Conservation (phyloP, 2,113 vertebrate genomes). For the Condylura cristata region DNA sequence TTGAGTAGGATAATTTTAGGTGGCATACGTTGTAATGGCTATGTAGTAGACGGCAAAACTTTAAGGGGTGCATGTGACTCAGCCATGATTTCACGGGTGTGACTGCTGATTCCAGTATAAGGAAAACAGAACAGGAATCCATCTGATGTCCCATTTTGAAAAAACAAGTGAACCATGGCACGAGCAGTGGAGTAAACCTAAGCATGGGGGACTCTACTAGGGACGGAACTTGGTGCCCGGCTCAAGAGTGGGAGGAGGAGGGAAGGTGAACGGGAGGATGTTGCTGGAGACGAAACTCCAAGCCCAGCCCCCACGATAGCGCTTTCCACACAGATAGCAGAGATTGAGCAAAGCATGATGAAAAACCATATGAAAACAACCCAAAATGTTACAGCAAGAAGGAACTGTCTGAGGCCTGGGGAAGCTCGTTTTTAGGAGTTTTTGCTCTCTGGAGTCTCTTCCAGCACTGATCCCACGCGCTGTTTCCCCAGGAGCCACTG, state of each 20-base stretch:
- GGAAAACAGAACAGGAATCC: constrained; percentile 6
- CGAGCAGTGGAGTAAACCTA: neutral
- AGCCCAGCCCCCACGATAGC: accelerated
- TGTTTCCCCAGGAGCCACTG: neutral
- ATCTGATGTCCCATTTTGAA: neutral
- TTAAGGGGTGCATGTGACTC: neutral
- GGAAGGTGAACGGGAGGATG: neutral
- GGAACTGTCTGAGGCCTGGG: neutral
- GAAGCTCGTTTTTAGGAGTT: neutral
- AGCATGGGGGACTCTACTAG: neutral
- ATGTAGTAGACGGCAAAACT: neutral
- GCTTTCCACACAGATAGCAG: neutral
- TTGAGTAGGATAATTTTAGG: neutral
- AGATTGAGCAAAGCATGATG: neutral
- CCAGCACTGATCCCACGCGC: neutral
- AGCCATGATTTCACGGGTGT: neutral
- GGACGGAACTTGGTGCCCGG: accelerated
- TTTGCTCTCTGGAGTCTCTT: neutral
- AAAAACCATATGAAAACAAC: constrained; percentile 35
- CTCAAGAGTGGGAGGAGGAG: neutral
- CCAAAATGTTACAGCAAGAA: neutral
- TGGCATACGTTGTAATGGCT: neutral
- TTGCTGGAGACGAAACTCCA: neutral
- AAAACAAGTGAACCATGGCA: neutral
- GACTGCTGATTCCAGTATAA: neutral